Conservation (phyloP, 2,113 vertebrate species). For the Amblyornis subalaris region DNA sequence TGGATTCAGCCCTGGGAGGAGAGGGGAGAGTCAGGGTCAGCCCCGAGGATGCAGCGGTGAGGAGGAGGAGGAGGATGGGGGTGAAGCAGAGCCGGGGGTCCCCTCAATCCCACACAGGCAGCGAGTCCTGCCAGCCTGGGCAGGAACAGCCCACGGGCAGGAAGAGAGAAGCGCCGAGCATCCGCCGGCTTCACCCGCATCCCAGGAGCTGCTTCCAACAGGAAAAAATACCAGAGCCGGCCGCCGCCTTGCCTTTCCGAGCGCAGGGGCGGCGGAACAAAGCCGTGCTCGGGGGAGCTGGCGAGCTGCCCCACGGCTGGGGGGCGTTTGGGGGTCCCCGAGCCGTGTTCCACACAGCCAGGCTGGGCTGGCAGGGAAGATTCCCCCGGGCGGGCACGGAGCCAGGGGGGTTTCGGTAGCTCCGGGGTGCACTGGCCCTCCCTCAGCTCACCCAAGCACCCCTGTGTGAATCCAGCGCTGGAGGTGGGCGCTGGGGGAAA, state of each 20-base stretch:
- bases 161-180: conserved; percentile 24
- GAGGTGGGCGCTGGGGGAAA: not conserved
- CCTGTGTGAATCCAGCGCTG: accelerated
- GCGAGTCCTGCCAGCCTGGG: not conserved
- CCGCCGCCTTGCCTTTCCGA: not conserved
- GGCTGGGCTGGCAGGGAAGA: not conserved
- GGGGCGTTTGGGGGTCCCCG: not conserved
- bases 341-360: accelerated
- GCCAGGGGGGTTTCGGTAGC: not conserved
- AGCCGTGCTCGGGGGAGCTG: not conserved
- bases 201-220: conserved; percentile 17
- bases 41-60: accelerated
- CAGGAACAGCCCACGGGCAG: not conserved
- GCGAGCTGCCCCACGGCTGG: not conserved
- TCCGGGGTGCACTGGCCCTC: not conserved
- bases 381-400: accelerated
- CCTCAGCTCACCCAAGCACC: not conserved
- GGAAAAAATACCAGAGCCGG: conserved; percentile 33
- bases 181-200: not conserved
- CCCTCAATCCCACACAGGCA: not conserved
- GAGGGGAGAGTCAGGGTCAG: not conserved
- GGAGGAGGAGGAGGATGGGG: not conserved
- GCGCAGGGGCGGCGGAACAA: not conserved
- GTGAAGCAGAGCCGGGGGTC: not conserved
- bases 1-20: not conserved